Evolutionary conservation across 1,140 invertebrate genomes (phyloP).

Genomic region (Drosophila oshimai): DNA sequence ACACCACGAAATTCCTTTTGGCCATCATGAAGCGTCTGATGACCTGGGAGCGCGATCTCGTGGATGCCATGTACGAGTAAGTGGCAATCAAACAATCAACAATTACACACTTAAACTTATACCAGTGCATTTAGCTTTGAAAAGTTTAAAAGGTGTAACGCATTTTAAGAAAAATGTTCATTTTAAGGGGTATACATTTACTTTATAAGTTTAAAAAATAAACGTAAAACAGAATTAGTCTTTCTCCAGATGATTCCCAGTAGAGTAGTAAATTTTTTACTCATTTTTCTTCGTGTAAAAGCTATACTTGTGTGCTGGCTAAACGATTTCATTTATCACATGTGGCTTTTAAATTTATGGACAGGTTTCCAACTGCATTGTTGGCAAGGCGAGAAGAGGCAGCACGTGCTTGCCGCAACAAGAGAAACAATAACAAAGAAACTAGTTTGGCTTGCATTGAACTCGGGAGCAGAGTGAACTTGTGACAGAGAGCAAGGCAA

Average conservation of each 20-base stretch:
- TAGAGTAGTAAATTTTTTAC: too few relatives aligned
- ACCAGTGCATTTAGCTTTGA: too few relatives aligned
- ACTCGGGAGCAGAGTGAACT: conserved; percentile 34
- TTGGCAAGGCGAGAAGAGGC: conserved; percentile 25
- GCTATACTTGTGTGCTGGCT: conserved; percentile 16
- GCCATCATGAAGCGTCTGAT: conserved; percentile 77
- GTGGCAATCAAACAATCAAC: conserved; percentile 33
- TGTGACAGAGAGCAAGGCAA: conserved; percentile 29
- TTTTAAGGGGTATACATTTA: too few relatives aligned
- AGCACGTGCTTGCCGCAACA: conserved; percentile 27
- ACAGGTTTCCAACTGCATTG: conserved; percentile 69
- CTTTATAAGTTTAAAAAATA: background rate
- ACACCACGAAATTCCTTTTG: conserved; percentile 38
- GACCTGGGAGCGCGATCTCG: conserved; percentile 81
- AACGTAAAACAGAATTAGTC: too few relatives aligned
- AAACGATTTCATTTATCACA: conserved; percentile 55
- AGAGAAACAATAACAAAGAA: conserved; percentile 3
- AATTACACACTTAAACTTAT: background rate
- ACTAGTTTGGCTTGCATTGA: conserved; percentile 67
- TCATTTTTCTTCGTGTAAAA: background rate
- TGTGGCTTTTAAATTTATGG: conserved; percentile 7
- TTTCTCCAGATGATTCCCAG: background rate
- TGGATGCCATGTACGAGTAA: conserved; percentile 82
- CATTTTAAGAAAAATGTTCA: too few relatives aligned
- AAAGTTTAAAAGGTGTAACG: too few relatives aligned